Evolutionary conservation across 2,888 invertebrate species (phyloP), one percentile per base, ranked within the genome.

Genomic region (Cyclophora albipunctata): DNA sequence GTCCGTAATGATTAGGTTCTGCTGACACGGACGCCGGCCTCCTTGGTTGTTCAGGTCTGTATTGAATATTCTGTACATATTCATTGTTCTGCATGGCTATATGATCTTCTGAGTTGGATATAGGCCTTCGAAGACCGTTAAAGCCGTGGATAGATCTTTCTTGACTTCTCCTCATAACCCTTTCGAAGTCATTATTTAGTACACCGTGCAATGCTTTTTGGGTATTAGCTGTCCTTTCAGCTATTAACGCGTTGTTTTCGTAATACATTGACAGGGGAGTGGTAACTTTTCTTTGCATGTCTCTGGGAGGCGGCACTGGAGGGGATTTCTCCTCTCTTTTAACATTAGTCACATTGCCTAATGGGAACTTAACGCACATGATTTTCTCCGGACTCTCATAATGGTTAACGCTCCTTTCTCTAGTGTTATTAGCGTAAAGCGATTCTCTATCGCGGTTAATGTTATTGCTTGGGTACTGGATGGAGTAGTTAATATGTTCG

Each of bases 221-320:
- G 50, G 72, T 73, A 52, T 66, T 72, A 47, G 56, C 71, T 50
- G 73, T 67, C 66, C 78, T 78, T 55, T 87, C 84, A 46, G 74
- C 64, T 53, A 78, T 64, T 51, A 75, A 63, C 2, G 80, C 65
- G 51, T 78, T 83, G 61, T 81, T 84, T 64, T 89, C 89, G 65
- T 89, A 87, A 67, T 84, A 84, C 84, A 88, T 89, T 34, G 89
- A 88, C 60, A 88, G 59, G 54, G 86, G 86, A 40, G 89, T 88
- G 33, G 90, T 78, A 7, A 91, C 84, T 75, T 91, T 90, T 53
- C 92, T 90, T 64, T 91, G 89, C 58, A 93, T 94, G 77, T 94
- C 94, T 62, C 94, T 86, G n/a, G 95, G 95, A 0, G 95, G 95
- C 35, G 95, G 95, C 3, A 93, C 92, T 0, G 95, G 95, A 3